These are phyloP conservation scores for Euspilapteryx auroguttella DNA, from an alignment of 2,888 invertebrate species.

Conservation along the genomic window DNA sequence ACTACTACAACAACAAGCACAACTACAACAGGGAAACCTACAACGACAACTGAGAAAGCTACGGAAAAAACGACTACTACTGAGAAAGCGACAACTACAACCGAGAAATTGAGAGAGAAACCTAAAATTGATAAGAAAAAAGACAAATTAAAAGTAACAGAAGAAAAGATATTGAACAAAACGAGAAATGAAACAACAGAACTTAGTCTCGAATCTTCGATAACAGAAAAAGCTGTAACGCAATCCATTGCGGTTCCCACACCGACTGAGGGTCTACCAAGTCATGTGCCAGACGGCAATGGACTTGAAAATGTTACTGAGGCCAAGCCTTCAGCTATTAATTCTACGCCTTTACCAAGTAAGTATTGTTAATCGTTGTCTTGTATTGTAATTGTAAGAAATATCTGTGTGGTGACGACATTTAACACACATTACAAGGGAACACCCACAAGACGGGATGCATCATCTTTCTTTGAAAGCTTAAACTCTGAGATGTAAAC, in stretches of 20 bases:
- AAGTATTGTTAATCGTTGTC: slow-evolving; percentile 14
- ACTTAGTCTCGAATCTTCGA: slow-evolving; percentile 31
- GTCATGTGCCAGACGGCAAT: slow-evolving; percentile 16
- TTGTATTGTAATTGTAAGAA: background rate
- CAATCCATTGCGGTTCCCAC: slow-evolving; percentile 22
- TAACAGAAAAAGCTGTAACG: slow-evolving; percentile 17
- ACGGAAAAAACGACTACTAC: slow-evolving; percentile 6
- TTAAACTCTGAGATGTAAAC: no score
- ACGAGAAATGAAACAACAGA: slow-evolving; percentile 26
- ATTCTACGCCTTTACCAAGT: slow-evolving; percentile 32
- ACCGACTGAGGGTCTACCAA: slow-evolving; percentile 32
- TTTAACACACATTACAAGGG: no score
- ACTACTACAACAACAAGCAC: slow-evolving; percentile 18
- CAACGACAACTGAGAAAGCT: slow-evolving; percentile 10
- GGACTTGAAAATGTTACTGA: slow-evolving; percentile 12
- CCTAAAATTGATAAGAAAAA: slow-evolving; percentile 32
- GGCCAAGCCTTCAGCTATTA: slow-evolving; percentile 31
- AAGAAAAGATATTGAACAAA: slow-evolving; percentile 25
- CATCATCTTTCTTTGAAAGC: no score
- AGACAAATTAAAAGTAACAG: slow-evolving; percentile 27
- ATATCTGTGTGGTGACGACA: no score
- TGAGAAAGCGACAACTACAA: slow-evolving; percentile 2
- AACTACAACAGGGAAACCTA: slow-evolving; percentile 16
- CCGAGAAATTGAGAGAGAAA: slow-evolving; percentile 12
- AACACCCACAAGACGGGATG: no score